phyloP scores from a whole-genome alignment of 2,797 vertebrate species.

The Catamblyrhynchus diadema region DNA sequence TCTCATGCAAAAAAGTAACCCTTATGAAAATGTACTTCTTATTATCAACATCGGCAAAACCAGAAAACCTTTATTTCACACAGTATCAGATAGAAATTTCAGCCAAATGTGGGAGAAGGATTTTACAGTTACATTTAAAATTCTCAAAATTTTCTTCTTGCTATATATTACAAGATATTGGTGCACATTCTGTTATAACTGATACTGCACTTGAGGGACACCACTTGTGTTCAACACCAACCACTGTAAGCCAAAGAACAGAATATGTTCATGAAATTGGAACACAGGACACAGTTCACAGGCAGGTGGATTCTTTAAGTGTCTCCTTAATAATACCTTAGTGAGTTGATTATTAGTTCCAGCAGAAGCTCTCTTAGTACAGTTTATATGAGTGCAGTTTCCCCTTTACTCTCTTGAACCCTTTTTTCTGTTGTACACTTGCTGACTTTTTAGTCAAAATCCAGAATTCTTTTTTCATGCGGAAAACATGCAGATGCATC shows the following conservation, averaged over 20 bases:
- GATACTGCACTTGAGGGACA: background rate
- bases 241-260: background rate
- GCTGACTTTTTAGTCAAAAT: background rate
- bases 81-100: background rate
- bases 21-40: background rate
- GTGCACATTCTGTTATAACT: background rate
- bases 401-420: background rate
- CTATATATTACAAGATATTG: background rate
- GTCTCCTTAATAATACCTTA: background rate
- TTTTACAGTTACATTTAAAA: background rate
- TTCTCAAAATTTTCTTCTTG: background rate
- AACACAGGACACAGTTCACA: background rate
- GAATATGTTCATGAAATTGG: background rate
- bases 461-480: background rate
- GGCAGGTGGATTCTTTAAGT: background rate
- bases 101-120: background rate
- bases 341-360: background rate
- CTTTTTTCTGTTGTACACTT: background rate
- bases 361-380: background rate
- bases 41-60: background rate
- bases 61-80: background rate
- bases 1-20: background rate
- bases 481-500: background rate
- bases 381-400: background rate
- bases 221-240: background rate